Evolutionary conservation across 1,140 invertebrate genomes (phyloP), one percentile per base, ranked within the genome.

Genomic region (Cotesia glomerata): DNA sequence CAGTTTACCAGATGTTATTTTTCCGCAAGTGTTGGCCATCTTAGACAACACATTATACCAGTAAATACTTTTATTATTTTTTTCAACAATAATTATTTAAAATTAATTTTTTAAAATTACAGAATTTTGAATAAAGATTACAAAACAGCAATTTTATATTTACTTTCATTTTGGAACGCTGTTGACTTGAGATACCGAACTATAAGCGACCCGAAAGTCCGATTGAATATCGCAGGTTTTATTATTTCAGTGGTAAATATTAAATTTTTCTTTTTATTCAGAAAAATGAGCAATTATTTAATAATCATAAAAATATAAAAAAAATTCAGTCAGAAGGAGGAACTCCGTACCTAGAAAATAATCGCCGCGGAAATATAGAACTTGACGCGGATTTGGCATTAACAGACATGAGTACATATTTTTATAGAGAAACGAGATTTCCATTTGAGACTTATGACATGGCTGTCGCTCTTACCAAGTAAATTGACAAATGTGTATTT

Each of bases 1-100:
- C 45, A 64, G 66, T 69, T 51, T 74, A 14, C 79, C 77, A 8
- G 56, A 78, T 5, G 61, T 74, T 26, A 75, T 81, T 62, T 85
- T 79, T 74, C 82, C 82, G 13, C 77, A 85, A 75, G 34, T 83
- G 13, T 74, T 85, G 70, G 51, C 80, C 4, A 63, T 83, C 5
- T 9, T 84, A 3, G 83, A 85, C 67, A 75, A 78, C 34, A 68
- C 26, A 35, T 65, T 80, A 64, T 82, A 76, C 59, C 13, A 51
- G 83, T 83, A 72, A 80, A 75, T 75, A 56, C 52, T n/a, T 56
- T 63, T 18, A 62, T 59, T 58, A 14, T 72, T 74, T 56, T 49
- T 32, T 39, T 35, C 45, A 59, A 35, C 34, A 14, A 69, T 34
- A 39, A 51, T 61, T 34, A 11, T 3, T 58, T n/a, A 39, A 61